Evolutionary conservation across 2,113 vertebrate species (phyloP), one percentile per base, ranked within the genome.

Genomic region (Polypterus bichir): DNA sequence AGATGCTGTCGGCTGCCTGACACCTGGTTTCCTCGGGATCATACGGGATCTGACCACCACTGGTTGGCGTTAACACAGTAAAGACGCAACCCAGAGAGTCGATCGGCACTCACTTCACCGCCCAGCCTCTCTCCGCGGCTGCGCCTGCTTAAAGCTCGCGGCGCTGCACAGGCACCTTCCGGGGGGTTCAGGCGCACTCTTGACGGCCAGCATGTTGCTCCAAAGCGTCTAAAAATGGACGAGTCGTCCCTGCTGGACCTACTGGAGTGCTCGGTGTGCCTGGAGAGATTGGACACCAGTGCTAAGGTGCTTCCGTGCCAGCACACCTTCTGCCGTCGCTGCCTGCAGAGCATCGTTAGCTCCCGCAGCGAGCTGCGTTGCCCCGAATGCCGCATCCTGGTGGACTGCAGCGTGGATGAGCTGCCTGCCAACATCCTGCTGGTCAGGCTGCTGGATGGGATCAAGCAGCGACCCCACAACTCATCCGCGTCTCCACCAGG

Each of bases 321-420:
- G 81, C 93, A 97, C 83, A 97, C 93, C 73, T 95, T 97, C 88
- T 97, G 93, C 78, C 91, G 91, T 70, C 92, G 92, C 80, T 97
- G 93, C 77, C 83, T 97, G 79, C 90, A 97, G 79, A 94, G 90
- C 85, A 97, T 97, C 60, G 82, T 97, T 70, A 88, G 90, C 82
- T 95, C 93, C 65, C 82, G 92, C 65, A 89, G 87, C 74, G 93
- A 97, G 76, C 89, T 97, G 68, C 92, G 92, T 75, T 97, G 93
- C 78, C 93, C 93, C 0, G 93, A 97, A 83, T 97, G 93, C 66
- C 91, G 93, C 81, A 89, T 94, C 81, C 74, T 97, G 65, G 93
- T 95, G 76, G 92, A 91, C 80, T 97, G 92, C 79, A 90, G 88
- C 48, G 93, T 97, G 78, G 92, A 94, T 71, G 92, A 95, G 65